Conservation (phyloP, 2,113 vertebrate genomes). For the Poeciliopsis retropinna region DNA sequence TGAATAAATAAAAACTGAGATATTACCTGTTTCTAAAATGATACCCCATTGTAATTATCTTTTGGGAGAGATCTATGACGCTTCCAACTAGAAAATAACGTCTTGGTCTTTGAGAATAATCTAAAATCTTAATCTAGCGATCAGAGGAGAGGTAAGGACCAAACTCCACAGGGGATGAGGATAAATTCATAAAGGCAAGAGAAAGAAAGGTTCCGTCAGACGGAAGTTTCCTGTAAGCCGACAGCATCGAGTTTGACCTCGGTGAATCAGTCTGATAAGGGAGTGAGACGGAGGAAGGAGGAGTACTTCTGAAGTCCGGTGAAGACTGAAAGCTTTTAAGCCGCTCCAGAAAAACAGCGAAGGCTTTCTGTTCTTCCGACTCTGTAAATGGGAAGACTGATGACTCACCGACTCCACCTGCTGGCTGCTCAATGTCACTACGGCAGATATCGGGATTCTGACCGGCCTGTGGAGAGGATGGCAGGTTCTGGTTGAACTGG, state of each 20-base stretch:
- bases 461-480: not conserved
- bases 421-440: not conserved
- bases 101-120: no score
- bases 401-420: constrained; percentile 18
- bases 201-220: not conserved
- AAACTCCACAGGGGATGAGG: constrained; percentile 18
- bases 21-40: no score
- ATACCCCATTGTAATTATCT: no score
- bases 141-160: constrained; percentile 9
- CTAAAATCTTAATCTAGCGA: no score
- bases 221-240: not conserved
- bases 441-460: not conserved
- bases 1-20: no score
- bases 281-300: not conserved
- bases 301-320: not conserved
- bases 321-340: not conserved
- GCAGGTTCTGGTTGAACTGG: not conserved
- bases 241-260: not conserved
- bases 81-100: no score
- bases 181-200: constrained; percentile 26
- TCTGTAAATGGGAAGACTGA: not conserved
- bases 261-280: not conserved
- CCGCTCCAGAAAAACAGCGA: not conserved
- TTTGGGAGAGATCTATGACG: no score
- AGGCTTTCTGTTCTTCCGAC: not conserved